Conservation (phyloP, 2,888 invertebrate species). For the Diogma glabrata region DNA sequence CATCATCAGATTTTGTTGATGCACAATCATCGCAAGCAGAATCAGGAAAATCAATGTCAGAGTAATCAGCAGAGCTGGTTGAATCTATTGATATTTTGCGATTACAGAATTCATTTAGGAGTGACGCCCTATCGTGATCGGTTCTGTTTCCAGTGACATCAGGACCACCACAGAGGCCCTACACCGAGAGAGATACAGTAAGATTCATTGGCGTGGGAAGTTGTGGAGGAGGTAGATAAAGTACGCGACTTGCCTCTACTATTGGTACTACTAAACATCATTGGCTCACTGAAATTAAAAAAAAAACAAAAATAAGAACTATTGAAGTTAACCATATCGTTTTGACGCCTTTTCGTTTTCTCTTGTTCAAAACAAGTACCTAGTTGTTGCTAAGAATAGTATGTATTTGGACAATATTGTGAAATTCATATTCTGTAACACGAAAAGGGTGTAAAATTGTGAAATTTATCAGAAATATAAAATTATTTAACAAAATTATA, state of each 20-base stretch:
- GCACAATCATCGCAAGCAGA: slow-evolving; percentile 28
- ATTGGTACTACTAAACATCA: slow-evolving; percentile 34
- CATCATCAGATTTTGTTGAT: slow-evolving; percentile 32
- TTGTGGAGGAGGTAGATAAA: slow-evolving; percentile 43
- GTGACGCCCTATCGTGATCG: slow-evolving; percentile 40
- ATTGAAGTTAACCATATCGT: too few relatives aligned
- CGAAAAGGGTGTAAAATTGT: too few relatives aligned
- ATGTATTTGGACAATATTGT: too few relatives aligned
- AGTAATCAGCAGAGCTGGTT: slow-evolving; percentile 32
- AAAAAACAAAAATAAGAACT: slow-evolving; percentile 10
- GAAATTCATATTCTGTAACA: too few relatives aligned
- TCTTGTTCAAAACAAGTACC: too few relatives aligned
- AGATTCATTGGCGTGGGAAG: slow-evolving; percentile 59
- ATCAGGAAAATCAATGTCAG: slow-evolving; percentile 30
- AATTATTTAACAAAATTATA: too few relatives aligned
- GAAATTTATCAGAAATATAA: too few relatives aligned
- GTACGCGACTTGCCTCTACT: slow-evolving; percentile 33
- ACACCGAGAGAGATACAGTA: slow-evolving; percentile 87
- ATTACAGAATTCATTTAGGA: slow-evolving; percentile 37
- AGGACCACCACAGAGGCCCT: slow-evolving; percentile 99
- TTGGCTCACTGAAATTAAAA: slow-evolving; percentile 33
- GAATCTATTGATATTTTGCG: slow-evolving; percentile 37
- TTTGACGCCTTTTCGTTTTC: too few relatives aligned
- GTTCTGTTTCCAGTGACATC: slow-evolving; percentile 76
- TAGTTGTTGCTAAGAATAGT: too few relatives aligned